Conservation (phyloP, 2,113 vertebrate species). For the Antigone vipio region DNA sequence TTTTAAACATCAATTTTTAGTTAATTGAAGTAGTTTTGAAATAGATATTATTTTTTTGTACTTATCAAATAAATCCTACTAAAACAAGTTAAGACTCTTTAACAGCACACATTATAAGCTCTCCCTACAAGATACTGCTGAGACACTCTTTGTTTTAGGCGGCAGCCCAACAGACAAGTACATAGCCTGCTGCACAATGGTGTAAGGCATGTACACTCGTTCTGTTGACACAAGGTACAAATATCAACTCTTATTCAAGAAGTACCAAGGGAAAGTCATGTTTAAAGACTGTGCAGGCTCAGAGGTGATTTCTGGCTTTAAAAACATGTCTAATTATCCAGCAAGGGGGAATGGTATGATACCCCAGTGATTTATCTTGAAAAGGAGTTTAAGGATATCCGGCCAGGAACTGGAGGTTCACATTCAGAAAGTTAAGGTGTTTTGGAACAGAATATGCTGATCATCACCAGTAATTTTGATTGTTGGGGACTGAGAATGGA, state of each 20-base stretch:
- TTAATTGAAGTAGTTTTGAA: not conserved
- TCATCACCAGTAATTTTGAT: not conserved
- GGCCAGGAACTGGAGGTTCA: not conserved
- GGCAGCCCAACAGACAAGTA: not conserved
- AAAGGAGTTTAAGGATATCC: not conserved
- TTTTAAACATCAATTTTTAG: not conserved
- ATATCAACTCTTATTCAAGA: not conserved
- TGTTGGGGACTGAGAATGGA: not conserved
- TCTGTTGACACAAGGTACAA: not conserved
- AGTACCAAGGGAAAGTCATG: not conserved
- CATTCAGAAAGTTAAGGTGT: not conserved
- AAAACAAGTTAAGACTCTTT: not conserved
- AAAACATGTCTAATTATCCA: not conserved
- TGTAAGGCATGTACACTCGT: not conserved
- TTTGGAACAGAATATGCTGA: not conserved
- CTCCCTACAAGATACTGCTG: not conserved
- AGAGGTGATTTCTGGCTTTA: not conserved
- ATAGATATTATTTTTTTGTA: not conserved
- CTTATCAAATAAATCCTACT: not conserved
- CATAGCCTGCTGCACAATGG: fast-evolving
- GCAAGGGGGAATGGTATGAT: not conserved
- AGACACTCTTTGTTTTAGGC: not conserved
- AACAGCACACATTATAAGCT: not conserved
- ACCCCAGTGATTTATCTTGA: not conserved
- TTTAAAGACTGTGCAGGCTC: not conserved